Conservation (phyloP, 2,113 vertebrate genomes). For the Mormyrus iriodes region DNA sequence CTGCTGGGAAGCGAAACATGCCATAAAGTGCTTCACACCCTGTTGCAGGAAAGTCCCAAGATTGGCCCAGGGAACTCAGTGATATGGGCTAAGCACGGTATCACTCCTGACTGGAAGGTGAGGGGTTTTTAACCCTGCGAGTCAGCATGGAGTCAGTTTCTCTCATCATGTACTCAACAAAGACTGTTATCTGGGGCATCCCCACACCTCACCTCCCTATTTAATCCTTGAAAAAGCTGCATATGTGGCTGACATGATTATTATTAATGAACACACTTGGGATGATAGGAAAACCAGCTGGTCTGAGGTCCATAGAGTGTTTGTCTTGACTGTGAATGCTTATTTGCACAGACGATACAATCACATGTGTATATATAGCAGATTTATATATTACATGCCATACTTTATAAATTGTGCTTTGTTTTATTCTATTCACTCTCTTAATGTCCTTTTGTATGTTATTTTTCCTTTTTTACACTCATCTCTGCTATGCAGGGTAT, state of each 20-base stretch:
- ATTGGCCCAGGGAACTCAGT: not conserved
- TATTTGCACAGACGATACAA: not conserved
- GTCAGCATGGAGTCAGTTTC: not conserved
- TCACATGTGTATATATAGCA: not conserved
- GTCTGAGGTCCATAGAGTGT: not conserved
- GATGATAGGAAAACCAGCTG: not conserved
- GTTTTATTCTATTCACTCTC: not conserved
- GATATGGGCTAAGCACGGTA: not conserved
- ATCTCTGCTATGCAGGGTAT: not conserved
- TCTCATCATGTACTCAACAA: not conserved
- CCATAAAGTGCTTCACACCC: constrained; percentile 24
- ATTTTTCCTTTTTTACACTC: not conserved
- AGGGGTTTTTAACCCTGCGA: not conserved
- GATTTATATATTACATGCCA: not conserved
- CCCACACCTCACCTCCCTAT: not conserved
- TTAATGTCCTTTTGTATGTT: not conserved
- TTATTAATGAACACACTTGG: not conserved
- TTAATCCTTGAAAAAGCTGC: not conserved
- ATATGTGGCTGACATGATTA: not conserved
- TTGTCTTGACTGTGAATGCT: not conserved
- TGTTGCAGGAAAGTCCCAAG: constrained; percentile 15
- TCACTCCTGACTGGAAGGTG: not conserved
- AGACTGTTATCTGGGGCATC: not conserved
- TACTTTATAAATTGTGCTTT: not conserved
- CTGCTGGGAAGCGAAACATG: constrained; percentile 25